A percentile compares a stretch with the other conserved stretches of the same genome.
Conservation (phyloP, 2,797 vertebrate genomes). For the Pangasius krempfi region DNA sequence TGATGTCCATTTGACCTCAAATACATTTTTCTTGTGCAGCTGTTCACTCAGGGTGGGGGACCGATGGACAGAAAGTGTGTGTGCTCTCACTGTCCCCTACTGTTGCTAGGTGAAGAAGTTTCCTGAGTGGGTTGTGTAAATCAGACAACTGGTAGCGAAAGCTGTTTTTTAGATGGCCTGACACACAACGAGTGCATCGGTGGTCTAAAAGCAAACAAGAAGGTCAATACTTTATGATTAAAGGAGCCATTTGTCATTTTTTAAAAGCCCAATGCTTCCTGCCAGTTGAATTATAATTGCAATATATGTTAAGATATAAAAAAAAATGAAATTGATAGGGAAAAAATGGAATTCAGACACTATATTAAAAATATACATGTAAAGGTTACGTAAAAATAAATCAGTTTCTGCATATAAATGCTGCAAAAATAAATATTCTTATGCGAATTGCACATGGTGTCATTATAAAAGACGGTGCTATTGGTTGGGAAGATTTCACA, state of each 20-base stretch:
- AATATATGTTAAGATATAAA: no score
- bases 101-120: constrained; percentile 69
- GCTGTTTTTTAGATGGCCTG: constrained; percentile 45
- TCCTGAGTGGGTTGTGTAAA: constrained; percentile 64
- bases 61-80: not conserved
- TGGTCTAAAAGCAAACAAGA: not conserved
- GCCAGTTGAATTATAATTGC: not conserved
- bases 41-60: not conserved
- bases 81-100: constrained; percentile 52
- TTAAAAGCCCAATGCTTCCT: not conserved
- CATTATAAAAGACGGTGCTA: no score
- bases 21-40: not conserved
- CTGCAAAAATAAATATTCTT: no score
- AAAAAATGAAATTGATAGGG: not conserved
- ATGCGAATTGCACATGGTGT: no score
- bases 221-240: not conserved
- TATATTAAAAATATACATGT: not conserved
- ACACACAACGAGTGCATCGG: not conserved
- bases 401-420: not conserved
- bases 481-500: not conserved
- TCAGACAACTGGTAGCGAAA: constrained; percentile 54
- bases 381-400: no score
- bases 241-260: not conserved
- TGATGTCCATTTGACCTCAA: no score
- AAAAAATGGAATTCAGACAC: not conserved